Evolutionary conservation across 2,888 invertebrate species (phyloP), one percentile per base, ranked within the genome.

Genomic region (Drosophila buzzatii): DNA sequence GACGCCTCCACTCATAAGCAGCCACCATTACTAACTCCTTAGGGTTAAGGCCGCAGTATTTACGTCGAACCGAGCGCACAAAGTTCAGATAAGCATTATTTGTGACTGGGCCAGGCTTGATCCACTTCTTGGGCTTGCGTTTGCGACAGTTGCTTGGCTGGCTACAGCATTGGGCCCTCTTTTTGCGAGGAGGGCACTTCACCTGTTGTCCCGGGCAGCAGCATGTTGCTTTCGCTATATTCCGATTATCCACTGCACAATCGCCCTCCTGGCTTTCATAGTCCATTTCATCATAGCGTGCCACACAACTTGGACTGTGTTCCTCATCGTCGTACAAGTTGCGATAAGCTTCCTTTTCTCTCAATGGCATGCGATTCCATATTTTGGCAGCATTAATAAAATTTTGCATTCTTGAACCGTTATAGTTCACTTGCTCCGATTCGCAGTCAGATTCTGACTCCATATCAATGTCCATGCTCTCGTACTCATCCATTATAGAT

Each of bases 81-180:
- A 39, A 64, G 10, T 64, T 64, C 3, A 64, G 14, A 7, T 41
- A 64, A 0, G 63, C 14, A 14, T 61, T 64, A 1, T 41, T 64
- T 2, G 63, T 64, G 10, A 64, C 1, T 0, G 63, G 63, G 10
- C 63, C 63, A 10, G 63, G 63, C 2, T 41, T 59, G 10, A 41
- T 16, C 49, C 49, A 51, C 6, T 49, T 59, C 6, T 37, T 58
- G 5, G 9, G 35, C 45, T n/a, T 45, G 23, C 45, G 45, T 1
- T 37, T 45, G 7, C 23, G 27, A 9, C 9, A 3, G 14, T 16
- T 10, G 33, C 1, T 9, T 42, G 2, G 27, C 1, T 27, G 27
- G 27, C 5, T 6, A 27, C 27, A 27, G 27, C 27, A 6, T 27
- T 27, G 27, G 27, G 4, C 3, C 18, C 7, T 31, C 0, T 8